These are phyloP conservation scores for Zaprionus inermis DNA, from an alignment of 1,140 invertebrate species.

Conservation along the genomic window DNA sequence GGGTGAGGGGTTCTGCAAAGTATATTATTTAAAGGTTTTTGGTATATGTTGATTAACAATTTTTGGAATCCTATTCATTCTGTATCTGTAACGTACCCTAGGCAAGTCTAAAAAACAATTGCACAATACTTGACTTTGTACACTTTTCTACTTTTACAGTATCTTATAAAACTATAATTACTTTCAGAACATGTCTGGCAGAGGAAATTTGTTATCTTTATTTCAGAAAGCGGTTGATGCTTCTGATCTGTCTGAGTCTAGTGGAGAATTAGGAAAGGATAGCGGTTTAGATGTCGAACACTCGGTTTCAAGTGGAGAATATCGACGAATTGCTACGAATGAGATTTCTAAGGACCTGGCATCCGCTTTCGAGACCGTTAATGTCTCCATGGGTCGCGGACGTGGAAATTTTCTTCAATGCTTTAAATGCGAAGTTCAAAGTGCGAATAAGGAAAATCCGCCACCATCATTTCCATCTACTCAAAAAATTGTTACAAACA, in stretches of 20 bases:
- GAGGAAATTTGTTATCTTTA: slow-evolving; percentile 38
- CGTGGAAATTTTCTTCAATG: slow-evolving; percentile 23
- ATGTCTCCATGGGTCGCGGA: slow-evolving; percentile 40
- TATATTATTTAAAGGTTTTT: too few species aligned
- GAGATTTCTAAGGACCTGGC: slow-evolving; percentile 10
- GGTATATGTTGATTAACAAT: too few species aligned
- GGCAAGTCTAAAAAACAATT: too few species aligned
- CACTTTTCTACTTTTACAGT: not conserved
- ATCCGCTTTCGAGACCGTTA: slow-evolving; percentile 21
- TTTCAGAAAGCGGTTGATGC: slow-evolving; percentile 17
- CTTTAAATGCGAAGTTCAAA: slow-evolving; percentile 4
- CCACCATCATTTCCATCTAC: not conserved
- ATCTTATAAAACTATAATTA: not conserved
- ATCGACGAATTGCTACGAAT: not conserved
- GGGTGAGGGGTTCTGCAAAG: too few species aligned
- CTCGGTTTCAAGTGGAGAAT: slow-evolving; percentile 28
- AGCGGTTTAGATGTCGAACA: slow-evolving; percentile 35
- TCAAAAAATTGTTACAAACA: not conserved
- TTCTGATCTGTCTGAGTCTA: slow-evolving; percentile 7
- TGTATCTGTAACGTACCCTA: too few species aligned
- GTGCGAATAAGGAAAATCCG: not conserved
- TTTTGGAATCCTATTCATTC: too few species aligned
- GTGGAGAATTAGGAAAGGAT: slow-evolving; percentile 28
- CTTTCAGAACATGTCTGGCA: slow-evolving; percentile 41
- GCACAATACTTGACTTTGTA: too few species aligned